Percentiles rank a stretch among this genome's conserved stretches.
These are phyloP conservation scores for Sebastiscus tertius DNA, from an alignment of 2,797 vertebrate genomes.

Conservation along the genomic window DNA sequence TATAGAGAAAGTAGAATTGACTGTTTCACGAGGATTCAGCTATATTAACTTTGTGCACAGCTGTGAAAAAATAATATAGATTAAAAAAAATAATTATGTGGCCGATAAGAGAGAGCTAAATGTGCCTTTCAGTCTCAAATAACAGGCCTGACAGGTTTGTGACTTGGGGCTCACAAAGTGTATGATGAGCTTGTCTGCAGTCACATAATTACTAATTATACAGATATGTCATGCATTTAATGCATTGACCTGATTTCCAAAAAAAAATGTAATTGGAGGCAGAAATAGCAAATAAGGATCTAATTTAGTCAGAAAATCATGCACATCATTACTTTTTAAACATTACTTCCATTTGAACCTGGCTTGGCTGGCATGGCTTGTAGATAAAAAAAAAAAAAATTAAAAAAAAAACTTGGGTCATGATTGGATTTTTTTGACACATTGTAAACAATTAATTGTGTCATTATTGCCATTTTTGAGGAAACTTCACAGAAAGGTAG, in stretches of 20 bases:
- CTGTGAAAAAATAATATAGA: conserved; percentile 13
- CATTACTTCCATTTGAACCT: not conserved
- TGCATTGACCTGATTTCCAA: conserved; percentile 37
- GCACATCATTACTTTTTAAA: not conserved
- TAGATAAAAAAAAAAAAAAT: not conserved
- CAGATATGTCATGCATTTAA: conserved; percentile 51
- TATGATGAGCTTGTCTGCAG: conserved; percentile 37
- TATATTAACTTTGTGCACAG: conserved; percentile 35
- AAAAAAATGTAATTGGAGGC: conserved; percentile 34
- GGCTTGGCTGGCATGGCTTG: not conserved
- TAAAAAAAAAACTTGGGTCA: not conserved
- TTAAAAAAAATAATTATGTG: conserved; percentile 49
- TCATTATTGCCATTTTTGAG: not conserved
- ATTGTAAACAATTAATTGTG: not conserved
- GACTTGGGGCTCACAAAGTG: conserved; percentile 37
- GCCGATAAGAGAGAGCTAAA: conserved; percentile 45
- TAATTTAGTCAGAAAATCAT: conserved; percentile 4
- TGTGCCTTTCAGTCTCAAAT: conserved; percentile 51
- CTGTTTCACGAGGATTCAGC: conserved; percentile 18
- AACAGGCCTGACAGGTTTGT: conserved; percentile 54
- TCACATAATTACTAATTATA: conserved; percentile 54
- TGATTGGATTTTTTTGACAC: not conserved
- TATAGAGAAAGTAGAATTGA: not conserved
- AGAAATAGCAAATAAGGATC: conserved; percentile 30
- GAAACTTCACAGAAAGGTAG: not conserved